phyloP scores from a whole-genome alignment of 2,113 vertebrate species.

The Orthonyx spaldingii region DNA sequence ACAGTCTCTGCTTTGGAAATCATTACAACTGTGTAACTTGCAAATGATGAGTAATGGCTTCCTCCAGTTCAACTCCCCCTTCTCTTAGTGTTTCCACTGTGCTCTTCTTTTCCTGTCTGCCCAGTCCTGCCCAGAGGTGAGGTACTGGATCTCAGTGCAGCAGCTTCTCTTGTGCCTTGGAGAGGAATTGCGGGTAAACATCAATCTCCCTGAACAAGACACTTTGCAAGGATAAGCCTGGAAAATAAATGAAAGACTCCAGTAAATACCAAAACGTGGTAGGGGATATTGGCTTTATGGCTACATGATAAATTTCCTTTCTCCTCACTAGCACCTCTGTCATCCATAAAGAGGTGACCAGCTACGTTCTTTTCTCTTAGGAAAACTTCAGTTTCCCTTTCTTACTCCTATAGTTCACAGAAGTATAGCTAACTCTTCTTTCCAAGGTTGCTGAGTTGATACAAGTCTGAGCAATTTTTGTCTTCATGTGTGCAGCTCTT shows the following conservation, averaged over 20 bases:
- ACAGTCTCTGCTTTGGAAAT: constrained; percentile 17
- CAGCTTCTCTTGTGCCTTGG: background rate
- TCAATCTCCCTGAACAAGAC: background rate
- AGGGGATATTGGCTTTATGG: background rate
- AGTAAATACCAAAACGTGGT: background rate
- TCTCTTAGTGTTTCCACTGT: background rate
- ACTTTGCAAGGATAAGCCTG: background rate
- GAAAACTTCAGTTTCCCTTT: background rate
- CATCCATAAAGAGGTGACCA: background rate
- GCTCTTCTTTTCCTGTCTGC: background rate
- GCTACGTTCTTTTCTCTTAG: background rate
- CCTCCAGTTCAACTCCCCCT: background rate
- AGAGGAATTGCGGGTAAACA: background rate
- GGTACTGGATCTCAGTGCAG: background rate
- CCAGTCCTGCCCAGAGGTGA: background rate
- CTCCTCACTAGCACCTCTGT: background rate
- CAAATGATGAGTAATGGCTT: background rate
- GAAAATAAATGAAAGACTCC: background rate
- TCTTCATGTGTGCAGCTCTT: background rate
- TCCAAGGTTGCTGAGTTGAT: background rate
- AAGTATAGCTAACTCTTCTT: background rate
- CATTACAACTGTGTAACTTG: background rate
- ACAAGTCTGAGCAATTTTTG: background rate
- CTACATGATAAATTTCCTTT: background rate
- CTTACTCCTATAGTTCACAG: background rate